Base-by-base conservation (phyloP, 1,140 invertebrate species). In the Teleogryllus occipitalis region DNA sequence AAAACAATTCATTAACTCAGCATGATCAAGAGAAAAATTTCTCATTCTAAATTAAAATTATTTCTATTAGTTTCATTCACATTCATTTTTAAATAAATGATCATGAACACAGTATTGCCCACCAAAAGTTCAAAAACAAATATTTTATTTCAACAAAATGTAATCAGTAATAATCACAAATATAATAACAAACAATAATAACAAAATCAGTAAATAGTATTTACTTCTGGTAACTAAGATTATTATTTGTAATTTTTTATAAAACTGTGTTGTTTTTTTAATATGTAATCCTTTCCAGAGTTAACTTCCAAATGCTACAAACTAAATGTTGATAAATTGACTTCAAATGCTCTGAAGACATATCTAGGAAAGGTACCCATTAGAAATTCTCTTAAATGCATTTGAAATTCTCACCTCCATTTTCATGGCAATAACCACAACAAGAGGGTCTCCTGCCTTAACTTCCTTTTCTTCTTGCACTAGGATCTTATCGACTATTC, bases 391-490 rank as follows among this genome's bases (percentile, higher is more conserved):
- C 27, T 39, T 39, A 1, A 39, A 39, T 2, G 27, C 27, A 39
- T 39, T 65, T 65, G 18, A 65, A 79, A 27, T 39, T 84, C 85
- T 87, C 86, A 93, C 93, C 89, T 99, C 98, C 98, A 99, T 99
- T 90, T 99, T 99, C 98, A 99, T 99, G 10, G 98, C 98, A 80
- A 97, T 96, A 84, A 98, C 93, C 74, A 97, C 93, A 72, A 97
- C 90, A 0, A 99, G 86, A 0, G 95, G 91, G 85, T 98, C 94
- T 0, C 96, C 96, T 84, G 91, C 89, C 81, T 91, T 91, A 2
- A 98, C 95, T n/a, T 81, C 79, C 82, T 95, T 91, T 7, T 96
- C 97, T 22, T 89, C 86, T 80, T 91, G 90, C 0, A 99, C 95
- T 22, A 95, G 88, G 65, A 99, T 87, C 86, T 96, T 97, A 82